A percentile compares a stretch with the other conserved stretches of the same genome.
phyloP scores from a whole-genome alignment of 2,797 vertebrate genomes.

The Hippocampus kuda region DNA sequence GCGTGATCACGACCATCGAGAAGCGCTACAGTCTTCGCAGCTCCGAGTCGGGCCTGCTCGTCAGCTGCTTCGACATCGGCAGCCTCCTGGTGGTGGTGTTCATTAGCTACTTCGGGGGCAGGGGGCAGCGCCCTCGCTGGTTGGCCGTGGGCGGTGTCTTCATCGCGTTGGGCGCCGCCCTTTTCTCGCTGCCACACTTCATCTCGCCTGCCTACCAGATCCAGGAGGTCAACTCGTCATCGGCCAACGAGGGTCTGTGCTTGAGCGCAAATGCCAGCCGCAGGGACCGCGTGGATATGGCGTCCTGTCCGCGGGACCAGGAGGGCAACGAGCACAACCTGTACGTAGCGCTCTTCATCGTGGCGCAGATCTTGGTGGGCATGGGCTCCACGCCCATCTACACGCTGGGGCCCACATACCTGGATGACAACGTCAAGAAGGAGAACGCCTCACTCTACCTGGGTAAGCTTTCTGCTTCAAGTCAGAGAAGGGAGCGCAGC shows the following conservation, averaged over 20 bases:
- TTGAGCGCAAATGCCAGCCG: conserved; percentile 64
- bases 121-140: conserved; percentile 89
- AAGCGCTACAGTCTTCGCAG: conserved; percentile 90
- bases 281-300: conserved; percentile 61
- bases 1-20: conserved; percentile 98
- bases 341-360: conserved; percentile 89
- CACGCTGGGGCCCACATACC: conserved; percentile 93
- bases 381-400: conserved; percentile 99
- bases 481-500: background rate
- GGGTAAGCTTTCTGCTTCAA: conserved; percentile 68
- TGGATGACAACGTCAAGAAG: conserved; percentile 98
- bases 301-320: conserved; percentile 73
- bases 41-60: conserved; percentile 90
- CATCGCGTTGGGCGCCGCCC: conserved; percentile 82
- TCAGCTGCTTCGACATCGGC: conserved; percentile 97
- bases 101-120: conserved; percentile 94
- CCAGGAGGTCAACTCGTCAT: conserved; percentile 81
- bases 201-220: conserved; percentile 92
- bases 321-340: conserved; percentile 85
- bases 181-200: conserved; percentile 95
- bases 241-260: conserved; percentile 80
- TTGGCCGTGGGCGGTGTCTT: conserved; percentile 85
- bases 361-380: conserved; percentile 91
- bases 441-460: conserved; percentile 96
- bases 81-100: conserved; percentile 94